phyloP scores from a whole-genome alignment of 2,888 invertebrate species.

The Pterobdella sp. region DNA sequence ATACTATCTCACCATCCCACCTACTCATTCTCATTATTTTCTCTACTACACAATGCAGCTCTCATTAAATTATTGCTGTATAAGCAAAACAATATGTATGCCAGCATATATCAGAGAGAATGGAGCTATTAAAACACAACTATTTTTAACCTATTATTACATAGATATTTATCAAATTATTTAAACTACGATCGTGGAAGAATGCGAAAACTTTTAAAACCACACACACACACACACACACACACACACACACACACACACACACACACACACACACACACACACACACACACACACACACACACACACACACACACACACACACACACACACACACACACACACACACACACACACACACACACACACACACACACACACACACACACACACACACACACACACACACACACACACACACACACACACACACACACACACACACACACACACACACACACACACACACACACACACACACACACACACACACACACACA shows the following conservation, averaged over 20 bases:
- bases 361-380: neutral
- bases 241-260: conserved; percentile 17
- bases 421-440: conserved; percentile 8
- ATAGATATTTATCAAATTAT: too few relatives aligned
- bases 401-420: conserved; percentile 5
- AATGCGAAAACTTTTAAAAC: neutral
- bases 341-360: conserved; percentile 16
- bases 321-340: conserved; percentile 13
- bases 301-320: conserved; percentile 15
- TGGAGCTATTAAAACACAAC: too few relatives aligned
- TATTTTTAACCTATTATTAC: too few relatives aligned
- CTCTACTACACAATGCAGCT: too few relatives aligned
- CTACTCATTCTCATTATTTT: too few relatives aligned
- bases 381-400: neutral
- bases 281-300: conserved; percentile 15
- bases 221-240: conserved; percentile 18
- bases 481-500: conserved; percentile 8
- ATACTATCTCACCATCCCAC: too few relatives aligned
- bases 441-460: conserved; percentile 8
- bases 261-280: conserved; percentile 17
- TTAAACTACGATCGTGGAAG: too few relatives aligned
- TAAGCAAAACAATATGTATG: neutral
- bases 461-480: conserved; percentile 8
- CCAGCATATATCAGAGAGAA: too few relatives aligned
- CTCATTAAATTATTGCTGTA: neutral